Conservation (phyloP, 1,140 invertebrate species). For the Agrypnia vestita region DNA sequence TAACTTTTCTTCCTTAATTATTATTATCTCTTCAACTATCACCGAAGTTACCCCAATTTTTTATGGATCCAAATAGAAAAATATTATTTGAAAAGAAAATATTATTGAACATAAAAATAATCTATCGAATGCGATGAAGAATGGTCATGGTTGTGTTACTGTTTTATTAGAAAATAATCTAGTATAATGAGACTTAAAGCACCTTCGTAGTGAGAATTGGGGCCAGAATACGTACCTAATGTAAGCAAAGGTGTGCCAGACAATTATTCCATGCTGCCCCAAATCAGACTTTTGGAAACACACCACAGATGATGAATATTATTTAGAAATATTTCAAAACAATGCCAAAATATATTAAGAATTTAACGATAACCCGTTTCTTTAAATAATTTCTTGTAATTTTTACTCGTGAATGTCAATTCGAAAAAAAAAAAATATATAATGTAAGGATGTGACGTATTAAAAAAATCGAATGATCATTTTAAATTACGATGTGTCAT, state of each 20-base stretch:
- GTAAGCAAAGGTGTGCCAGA: constrained; percentile 41
- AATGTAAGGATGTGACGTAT: too few relatives aligned
- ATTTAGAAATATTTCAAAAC: too few relatives aligned
- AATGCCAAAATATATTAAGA: too few relatives aligned
- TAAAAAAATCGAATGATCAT: too few relatives aligned
- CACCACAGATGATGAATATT: too few relatives aligned
- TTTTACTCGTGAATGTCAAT: too few relatives aligned
- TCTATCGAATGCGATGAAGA: constrained; percentile 10
- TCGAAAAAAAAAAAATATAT: too few relatives aligned
- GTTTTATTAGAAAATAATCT: too few relatives aligned
- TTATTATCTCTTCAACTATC: neutral
- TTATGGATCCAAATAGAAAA: neutral
- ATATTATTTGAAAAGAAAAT: neutral
- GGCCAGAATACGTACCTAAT: constrained; percentile 44
- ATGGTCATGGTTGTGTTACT: neutral
- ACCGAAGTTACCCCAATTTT: neutral
- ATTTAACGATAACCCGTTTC: too few relatives aligned
- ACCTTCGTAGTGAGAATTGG: neutral
- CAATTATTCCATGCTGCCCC: constrained; percentile 17
- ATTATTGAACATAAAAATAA: constrained; percentile 3
- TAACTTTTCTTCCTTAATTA: neutral
- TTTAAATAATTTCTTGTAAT: too few relatives aligned
- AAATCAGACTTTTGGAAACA: neutral
- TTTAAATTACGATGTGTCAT: too few relatives aligned
- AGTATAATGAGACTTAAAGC: too few relatives aligned